Percentiles rank a stretch among this genome's conserved stretches.
Conservation (phyloP, 2,888 invertebrate genomes). For the Allophyes oxyacanthae region DNA sequence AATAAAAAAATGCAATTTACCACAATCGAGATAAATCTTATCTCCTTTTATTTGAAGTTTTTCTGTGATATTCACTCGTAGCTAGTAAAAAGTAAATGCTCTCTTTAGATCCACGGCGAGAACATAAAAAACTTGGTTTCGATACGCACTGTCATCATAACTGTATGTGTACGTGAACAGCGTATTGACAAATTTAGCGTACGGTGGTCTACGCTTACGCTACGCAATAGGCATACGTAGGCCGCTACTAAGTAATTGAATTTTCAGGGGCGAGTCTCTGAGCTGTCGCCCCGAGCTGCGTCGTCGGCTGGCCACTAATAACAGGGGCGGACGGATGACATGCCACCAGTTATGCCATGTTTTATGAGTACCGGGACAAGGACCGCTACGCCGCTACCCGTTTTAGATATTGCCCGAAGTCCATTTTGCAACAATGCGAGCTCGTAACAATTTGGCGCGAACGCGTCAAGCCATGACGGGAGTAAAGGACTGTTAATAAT, state of each 20-base stretch:
- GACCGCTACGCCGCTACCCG: conserved; percentile 47
- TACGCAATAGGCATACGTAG: conserved; percentile 73
- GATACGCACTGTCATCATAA: conserved; percentile 48
- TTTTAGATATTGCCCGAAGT: conserved; percentile 63
- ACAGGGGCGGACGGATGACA: conserved; percentile 70
- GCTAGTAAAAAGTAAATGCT: conserved; percentile 26
- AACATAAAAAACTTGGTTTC: conserved; percentile 34
- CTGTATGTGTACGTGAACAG: conserved; percentile 61
- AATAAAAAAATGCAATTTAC: conserved; percentile 13
- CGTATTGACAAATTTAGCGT: conserved; percentile 68
- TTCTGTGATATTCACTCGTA: conserved; percentile 17
- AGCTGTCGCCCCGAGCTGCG: conserved; percentile 63
- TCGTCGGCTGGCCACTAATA: conserved; percentile 67
- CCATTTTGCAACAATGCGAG: conserved; percentile 63
- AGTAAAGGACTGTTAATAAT: conserved; percentile 72
- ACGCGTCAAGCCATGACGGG: conserved; percentile 61
- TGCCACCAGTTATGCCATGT: conserved; percentile 69
- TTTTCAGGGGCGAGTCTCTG: conserved; percentile 74
- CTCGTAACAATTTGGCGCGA: conserved; percentile 61
- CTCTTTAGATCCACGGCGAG: conserved; percentile 16
- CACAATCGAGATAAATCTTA: conserved; percentile 20
- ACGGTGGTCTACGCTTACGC: conserved; percentile 53
- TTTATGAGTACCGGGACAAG: conserved; percentile 67
- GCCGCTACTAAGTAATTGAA: conserved; percentile 80
- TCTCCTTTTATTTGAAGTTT: conserved; percentile 18